Conservation (phyloP, 2,113 vertebrate species). For the Scomber scombrus region DNA sequence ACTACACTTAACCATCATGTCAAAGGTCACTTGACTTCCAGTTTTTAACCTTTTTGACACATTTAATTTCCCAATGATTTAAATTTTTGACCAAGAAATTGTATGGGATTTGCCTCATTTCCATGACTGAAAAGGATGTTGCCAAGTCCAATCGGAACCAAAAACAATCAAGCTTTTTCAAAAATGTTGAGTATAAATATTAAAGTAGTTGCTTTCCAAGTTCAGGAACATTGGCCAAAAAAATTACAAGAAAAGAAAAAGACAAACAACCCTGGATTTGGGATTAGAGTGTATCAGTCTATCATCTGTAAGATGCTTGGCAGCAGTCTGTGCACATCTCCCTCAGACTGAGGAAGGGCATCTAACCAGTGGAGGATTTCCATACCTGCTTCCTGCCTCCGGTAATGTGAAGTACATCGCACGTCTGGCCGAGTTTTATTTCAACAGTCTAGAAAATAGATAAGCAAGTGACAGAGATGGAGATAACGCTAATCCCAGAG, state of each 20-base stretch:
- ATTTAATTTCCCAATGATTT: no score
- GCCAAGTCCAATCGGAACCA: no score
- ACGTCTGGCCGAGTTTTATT: slow-evolving; percentile 73
- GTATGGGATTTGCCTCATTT: no score
- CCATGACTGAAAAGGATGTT: no score
- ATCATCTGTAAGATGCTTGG: slow-evolving; percentile 36
- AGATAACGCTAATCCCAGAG: slow-evolving; percentile 76
- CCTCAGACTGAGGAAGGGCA: slow-evolving; percentile 68
- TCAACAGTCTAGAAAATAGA: slow-evolving; percentile 77
- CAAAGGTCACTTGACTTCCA: no score
- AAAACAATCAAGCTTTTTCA: no score
- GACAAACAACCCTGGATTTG: slow-evolving; percentile 3
- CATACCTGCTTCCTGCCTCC: slow-evolving; percentile 67
- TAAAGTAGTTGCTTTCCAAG: no score
- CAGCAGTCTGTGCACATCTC: slow-evolving; percentile 56
- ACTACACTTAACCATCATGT: no score
- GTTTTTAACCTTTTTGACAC: no score
- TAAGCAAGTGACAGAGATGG: slow-evolving; percentile 80
- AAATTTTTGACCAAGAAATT: no score
- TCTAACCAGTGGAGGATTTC: slow-evolving; percentile 78
- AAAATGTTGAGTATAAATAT: no score
- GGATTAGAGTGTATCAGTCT: slow-evolving; percentile 38
- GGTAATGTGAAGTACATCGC: slow-evolving; percentile 79
- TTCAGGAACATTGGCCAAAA: background rate
- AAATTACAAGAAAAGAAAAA: background rate